Evolutionary conservation across 2,113 vertebrate genomes (phyloP).

Genomic region (Coregonus clupeaformis): DNA sequence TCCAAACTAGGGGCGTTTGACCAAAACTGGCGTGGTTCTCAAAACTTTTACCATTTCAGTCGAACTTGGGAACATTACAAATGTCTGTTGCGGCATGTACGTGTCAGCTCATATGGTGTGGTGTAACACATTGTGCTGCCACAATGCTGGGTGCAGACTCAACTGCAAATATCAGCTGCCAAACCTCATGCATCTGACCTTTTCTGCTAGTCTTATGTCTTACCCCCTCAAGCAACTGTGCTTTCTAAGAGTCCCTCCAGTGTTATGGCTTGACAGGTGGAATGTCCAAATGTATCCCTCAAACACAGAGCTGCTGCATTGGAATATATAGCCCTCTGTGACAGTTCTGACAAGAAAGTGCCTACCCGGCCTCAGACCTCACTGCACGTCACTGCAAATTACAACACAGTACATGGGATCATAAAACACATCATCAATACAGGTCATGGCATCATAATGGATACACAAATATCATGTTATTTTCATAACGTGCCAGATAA

Average conservation of each 20-base stretch:
- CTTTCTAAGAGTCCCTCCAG: conserved; percentile 13
- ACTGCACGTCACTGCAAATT: too few species aligned
- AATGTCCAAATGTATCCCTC: background rate
- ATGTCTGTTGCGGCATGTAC: conserved; percentile 35
- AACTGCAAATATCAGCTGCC: conserved; percentile 68
- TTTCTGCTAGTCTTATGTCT: conserved; percentile 57
- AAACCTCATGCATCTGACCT: conserved; percentile 59
- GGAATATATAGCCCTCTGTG: too few species aligned
- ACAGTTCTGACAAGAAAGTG: too few species aligned
- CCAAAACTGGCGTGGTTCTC: background rate
- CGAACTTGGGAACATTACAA: conserved; percentile 6
- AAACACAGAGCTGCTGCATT: background rate
- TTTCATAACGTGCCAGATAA: too few species aligned
- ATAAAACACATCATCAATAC: too few species aligned
- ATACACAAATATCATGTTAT: too few species aligned
- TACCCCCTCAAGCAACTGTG: conserved; percentile 44
- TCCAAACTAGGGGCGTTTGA: background rate
- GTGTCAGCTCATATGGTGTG: conserved; percentile 29
- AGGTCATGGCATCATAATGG: too few species aligned
- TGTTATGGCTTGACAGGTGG: conserved; percentile 24
- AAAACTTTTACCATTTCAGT: conserved; percentile 28
- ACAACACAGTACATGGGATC: too few species aligned
- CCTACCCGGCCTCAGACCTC: too few species aligned
- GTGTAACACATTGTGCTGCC: conserved; percentile 26
- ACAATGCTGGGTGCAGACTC: conserved; percentile 40